Evolutionary conservation across 2,113 vertebrate species (phyloP), one percentile per base, ranked within the genome.

Genomic region (Sebastes fasciatus): DNA sequence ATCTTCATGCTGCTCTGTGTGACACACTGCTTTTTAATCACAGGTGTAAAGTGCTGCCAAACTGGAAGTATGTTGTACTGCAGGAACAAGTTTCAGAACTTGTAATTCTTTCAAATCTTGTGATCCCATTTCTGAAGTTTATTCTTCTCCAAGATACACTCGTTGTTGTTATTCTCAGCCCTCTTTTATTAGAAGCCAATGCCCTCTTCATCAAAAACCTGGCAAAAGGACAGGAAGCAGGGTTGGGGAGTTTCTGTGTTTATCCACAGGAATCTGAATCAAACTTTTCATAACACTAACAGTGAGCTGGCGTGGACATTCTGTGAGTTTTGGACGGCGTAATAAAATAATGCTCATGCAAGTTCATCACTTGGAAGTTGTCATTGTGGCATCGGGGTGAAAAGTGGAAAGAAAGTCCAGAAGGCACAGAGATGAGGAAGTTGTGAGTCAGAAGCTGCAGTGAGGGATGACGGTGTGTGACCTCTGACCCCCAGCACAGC

Each of bases 371-470:
- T 6, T 1, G 5, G 26, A 79, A 6, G 51, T 58, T 2, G n/a
- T 70, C 4, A 1, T 69, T 12, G 19, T 49, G 43, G 13, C 60
- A 5, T 76, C 0, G 2, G 63, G 71, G 48, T 14, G 12, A 42
- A 67, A 79, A 66, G 52, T 58, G 40, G 5, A n/a, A 70, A 8
- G 60, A 51, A 51, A 52, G 62, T 73, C 66, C 0, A 74, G 10
- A 17, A 61, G 52, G 65, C 0, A 2, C 51, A n/a, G 61, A 70
- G 7, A 80, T 5, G 45, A 6, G 4, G 62, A 2, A 9, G 69
- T 42, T n/a, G 4, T 68, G 82, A 83, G 51, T 86, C 83, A 69
- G 58, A 40, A 11, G 66, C 63, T 60, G n/a, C 43, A 52, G 49
- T 21, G 48, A 55, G 65, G 51, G 4, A 65, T 61, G 1, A 71